Percentiles rank a stretch among this genome's conserved stretches.
Evolutionary conservation across 2,888 invertebrate species (phyloP).

Genomic region (Drosophila barbarae): DNA sequence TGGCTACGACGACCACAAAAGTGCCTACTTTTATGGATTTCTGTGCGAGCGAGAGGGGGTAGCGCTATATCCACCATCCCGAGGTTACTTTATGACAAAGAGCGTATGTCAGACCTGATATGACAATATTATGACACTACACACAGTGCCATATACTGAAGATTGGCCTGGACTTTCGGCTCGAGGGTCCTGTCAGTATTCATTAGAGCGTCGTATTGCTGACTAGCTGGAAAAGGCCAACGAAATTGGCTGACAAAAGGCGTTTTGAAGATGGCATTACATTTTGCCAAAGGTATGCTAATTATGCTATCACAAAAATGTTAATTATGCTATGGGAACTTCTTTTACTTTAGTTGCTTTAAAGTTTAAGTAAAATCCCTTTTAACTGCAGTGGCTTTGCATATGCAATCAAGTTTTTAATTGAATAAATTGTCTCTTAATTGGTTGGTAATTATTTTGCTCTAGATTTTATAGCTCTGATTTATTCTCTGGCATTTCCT

Average conservation of each 20-base stretch:
- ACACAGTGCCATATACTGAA: constrained; percentile 9
- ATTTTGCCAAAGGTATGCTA: neutral
- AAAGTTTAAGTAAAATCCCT: neutral
- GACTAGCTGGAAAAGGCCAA: constrained; percentile 8
- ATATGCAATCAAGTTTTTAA: neutral
- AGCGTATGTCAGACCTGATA: constrained; percentile 42
- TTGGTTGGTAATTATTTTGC: neutral
- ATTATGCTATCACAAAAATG: neutral
- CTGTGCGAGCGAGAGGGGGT: constrained; percentile 33
- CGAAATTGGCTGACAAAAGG: constrained; percentile 33
- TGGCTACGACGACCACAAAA: constrained; percentile 41
- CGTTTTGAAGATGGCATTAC: constrained; percentile 8
- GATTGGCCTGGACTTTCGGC: constrained; percentile 20
- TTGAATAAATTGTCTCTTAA: constrained; percentile 6
- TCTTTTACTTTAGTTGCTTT: neutral
- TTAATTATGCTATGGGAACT: neutral
- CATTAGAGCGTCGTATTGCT: constrained; percentile 28
- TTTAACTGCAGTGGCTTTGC: neutral
- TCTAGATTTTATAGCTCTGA: neutral
- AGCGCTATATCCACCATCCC: constrained; percentile 4
- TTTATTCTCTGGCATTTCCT: neutral
- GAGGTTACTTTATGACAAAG: constrained; percentile 36
- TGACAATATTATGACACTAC: constrained; percentile 34
- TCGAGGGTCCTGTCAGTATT: constrained; percentile 17
- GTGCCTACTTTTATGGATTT: constrained; percentile 47